A percentile compares a stretch with the other conserved stretches of the same genome.
Conservation (phyloP, 2,113 vertebrate genomes). For the Lathamus discolor region DNA sequence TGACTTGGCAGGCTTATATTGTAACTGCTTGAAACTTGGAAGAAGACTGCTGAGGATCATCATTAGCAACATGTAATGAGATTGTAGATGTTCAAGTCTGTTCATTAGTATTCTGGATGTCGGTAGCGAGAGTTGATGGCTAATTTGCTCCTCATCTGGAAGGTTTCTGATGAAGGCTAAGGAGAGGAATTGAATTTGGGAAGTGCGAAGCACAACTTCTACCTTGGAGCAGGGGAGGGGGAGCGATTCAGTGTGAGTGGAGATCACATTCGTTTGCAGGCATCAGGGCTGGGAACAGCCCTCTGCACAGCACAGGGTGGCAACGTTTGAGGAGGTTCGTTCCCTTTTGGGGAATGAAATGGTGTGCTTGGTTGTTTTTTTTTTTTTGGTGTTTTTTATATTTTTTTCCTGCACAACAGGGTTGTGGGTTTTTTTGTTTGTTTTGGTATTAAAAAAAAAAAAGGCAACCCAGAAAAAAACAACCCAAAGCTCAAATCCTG, state of each 20-base stretch:
- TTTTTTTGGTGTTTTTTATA: too few relatives aligned
- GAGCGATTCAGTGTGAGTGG: fast-evolving
- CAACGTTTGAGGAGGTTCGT: background rate
- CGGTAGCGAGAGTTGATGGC: background rate
- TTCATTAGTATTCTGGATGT: background rate
- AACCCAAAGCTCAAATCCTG: background rate
- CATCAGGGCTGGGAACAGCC: background rate
- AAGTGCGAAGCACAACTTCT: background rate
- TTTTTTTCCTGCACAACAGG: too few relatives aligned
- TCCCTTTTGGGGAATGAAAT: background rate
- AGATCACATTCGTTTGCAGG: background rate
- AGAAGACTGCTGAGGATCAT: background rate
- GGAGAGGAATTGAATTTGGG: background rate
- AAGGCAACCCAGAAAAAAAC: too few relatives aligned
- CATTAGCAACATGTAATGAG: background rate
- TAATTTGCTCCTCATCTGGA: background rate
- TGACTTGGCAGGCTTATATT: background rate
- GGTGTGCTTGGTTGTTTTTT: background rate
- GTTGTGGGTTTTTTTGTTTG: background rate
- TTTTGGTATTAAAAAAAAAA: too few relatives aligned
- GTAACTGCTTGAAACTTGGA: background rate
- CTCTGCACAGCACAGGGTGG: background rate
- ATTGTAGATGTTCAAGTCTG: background rate
- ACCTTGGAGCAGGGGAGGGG: background rate
- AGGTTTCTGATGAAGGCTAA: background rate